Evolutionary conservation across 1,140 invertebrate species (phyloP).

Genomic region (Tetraneura akinire): DNA sequence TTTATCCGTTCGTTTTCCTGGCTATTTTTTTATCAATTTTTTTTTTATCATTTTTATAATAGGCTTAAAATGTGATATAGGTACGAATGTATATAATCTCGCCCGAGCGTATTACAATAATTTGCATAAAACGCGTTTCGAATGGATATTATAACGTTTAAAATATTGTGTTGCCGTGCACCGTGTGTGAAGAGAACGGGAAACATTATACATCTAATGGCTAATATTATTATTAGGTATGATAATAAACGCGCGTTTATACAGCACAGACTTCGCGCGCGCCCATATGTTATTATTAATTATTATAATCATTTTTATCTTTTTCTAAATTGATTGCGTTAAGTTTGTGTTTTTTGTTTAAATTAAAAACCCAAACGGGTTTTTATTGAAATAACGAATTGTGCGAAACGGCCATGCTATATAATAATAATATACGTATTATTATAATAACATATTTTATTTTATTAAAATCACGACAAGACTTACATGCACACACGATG

Average conservation of each 20-base stretch:
- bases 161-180: neutral
- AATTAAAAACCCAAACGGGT: slow-evolving; percentile 21
- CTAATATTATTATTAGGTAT: neutral
- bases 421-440: too few species aligned
- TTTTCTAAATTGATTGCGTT: slow-evolving; percentile 1
- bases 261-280: neutral
- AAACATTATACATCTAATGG: neutral
- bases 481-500: too few species aligned
- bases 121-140: neutral
- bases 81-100: too few species aligned
- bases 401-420: neutral
- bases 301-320: neutral
- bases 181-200: neutral
- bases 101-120: too few species aligned
- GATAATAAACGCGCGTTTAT: neutral
- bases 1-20: too few species aligned
- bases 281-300: too few species aligned
- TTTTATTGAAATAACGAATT: slow-evolving; percentile 20
- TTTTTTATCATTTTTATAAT: too few species aligned
- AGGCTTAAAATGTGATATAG: too few species aligned
- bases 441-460: neutral
- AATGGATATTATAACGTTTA: neutral
- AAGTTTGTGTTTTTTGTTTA: neutral
- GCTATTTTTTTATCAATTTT: too few species aligned
- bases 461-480: neutral